Percentiles rank a stretch among this genome's conserved stretches.
phyloP scores from a whole-genome alignment of 2,797 vertebrate species.

The Vultur gryphus region DNA sequence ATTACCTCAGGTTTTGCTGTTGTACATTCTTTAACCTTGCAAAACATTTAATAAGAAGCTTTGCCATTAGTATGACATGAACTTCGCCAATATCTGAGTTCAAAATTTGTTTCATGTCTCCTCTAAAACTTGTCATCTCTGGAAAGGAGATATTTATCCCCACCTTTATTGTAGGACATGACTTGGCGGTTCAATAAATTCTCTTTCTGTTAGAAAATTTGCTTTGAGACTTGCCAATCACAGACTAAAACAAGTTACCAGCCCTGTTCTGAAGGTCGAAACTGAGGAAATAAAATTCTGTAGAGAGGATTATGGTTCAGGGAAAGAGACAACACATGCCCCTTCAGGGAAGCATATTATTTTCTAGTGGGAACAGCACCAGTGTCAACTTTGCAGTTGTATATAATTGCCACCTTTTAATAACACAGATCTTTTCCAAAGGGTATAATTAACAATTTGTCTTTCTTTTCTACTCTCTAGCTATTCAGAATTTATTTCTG shows the following conservation, averaged over 20 bases:
- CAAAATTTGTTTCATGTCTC: background rate
- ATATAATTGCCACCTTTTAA: constrained; percentile 4
- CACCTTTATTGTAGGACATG: background rate
- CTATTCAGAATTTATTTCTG: background rate
- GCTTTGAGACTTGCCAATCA: background rate
- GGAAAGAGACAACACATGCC: background rate
- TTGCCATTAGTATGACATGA: background rate
- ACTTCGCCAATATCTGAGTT: background rate
- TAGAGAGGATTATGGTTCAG: background rate
- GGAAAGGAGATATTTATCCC: background rate
- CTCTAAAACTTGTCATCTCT: background rate
- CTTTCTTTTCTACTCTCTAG: background rate
- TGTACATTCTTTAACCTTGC: background rate
- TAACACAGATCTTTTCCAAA: background rate
- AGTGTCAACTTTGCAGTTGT: background rate
- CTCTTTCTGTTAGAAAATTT: background rate
- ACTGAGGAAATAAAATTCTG: background rate
- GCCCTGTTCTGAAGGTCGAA: background rate
- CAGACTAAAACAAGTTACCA: background rate
- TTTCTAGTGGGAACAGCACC: background rate
- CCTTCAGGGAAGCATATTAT: background rate
- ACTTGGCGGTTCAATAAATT: background rate
- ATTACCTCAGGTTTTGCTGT: background rate
- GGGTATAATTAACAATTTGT: background rate
- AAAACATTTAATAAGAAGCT: background rate